phyloP scores from a whole-genome alignment of 2,888 invertebrate species.

The Hermodice carunculata region DNA sequence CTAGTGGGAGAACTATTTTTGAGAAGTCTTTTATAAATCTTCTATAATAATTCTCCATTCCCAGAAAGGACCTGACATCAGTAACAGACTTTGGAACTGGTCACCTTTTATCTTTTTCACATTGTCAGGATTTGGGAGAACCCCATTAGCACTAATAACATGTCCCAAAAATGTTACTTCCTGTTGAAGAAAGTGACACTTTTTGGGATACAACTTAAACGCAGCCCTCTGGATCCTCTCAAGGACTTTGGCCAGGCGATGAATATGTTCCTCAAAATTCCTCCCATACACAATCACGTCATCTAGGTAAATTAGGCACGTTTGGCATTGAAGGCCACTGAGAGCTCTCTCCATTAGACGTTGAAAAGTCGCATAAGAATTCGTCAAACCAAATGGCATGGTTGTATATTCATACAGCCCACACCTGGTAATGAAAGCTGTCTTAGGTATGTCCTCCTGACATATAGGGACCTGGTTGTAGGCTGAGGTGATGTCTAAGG shows the following conservation, averaged over 20 bases:
- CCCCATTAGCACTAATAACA: conserved; percentile 3
- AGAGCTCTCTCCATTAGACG: conserved; percentile 39
- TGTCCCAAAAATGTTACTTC: conserved; percentile 25
- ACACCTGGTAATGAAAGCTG: conserved; percentile 38
- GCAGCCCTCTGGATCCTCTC: conserved; percentile 35
- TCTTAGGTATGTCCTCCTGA: conserved; percentile 34
- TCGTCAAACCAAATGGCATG: conserved; percentile 41
- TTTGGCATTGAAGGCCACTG: conserved; percentile 27
- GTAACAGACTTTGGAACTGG: conserved; percentile 3
- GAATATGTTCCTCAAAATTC: conserved; percentile 26
- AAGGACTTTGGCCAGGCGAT: too few relatives aligned
- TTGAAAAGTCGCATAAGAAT: conserved; percentile 41
- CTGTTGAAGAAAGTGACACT: conserved; percentile 35
- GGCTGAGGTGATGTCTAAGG: conserved; percentile 38
- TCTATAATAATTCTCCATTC: conserved; percentile 19
- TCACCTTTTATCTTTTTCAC: conserved; percentile 1
- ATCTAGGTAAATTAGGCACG: conserved; percentile 39
- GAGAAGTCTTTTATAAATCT: conserved; percentile 16
- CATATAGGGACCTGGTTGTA: conserved; percentile 46
- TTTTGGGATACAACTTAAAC: conserved; percentile 44
- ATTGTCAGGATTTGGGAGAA: conserved; percentile 15
- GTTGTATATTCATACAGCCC: conserved; percentile 36
- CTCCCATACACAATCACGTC: conserved; percentile 40
- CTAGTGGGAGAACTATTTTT: neutral
- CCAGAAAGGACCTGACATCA: conserved; percentile 12